Evolutionary conservation across 2,888 invertebrate genomes (phyloP).

Genomic region (Nymphalis c-album): DNA sequence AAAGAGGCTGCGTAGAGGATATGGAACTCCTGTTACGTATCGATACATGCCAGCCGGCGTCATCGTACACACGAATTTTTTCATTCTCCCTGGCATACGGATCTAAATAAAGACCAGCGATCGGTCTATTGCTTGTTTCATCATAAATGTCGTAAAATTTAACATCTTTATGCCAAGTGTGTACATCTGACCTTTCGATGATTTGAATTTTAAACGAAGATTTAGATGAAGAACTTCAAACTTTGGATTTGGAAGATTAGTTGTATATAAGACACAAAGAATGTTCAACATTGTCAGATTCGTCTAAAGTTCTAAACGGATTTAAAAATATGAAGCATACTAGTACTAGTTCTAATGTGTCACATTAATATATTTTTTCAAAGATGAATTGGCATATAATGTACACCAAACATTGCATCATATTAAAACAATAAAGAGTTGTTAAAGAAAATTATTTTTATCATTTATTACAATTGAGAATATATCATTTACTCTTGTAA

Average conservation of each 20-base stretch:
- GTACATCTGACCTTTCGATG: slow-evolving; percentile 83
- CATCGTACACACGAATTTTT: slow-evolving; percentile 82
- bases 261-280: background rate
- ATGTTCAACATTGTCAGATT: background rate
- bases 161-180: slow-evolving; percentile 93
- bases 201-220: slow-evolving; percentile 92
- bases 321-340: background rate
- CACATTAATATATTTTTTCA: too few relatives aligned
- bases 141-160: slow-evolving; percentile 91
- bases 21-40: slow-evolving; percentile 87
- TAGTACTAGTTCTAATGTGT: too few relatives aligned
- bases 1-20: slow-evolving; percentile 85
- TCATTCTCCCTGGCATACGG: slow-evolving; percentile 86
- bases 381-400: too few relatives aligned
- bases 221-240: slow-evolving; percentile 91
- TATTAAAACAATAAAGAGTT: too few relatives aligned
- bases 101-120: slow-evolving; percentile 93
- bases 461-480: too few relatives aligned
- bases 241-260: slow-evolving; percentile 86
- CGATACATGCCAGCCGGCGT: slow-evolving; percentile 89
- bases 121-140: slow-evolving; percentile 81
- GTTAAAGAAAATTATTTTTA: too few relatives aligned
- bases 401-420: too few relatives aligned
- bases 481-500: too few relatives aligned
- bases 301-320: too few relatives aligned